A percentile compares a stretch with the other conserved stretches of the same genome.
phyloP scores from a whole-genome alignment of 2,888 invertebrate genomes.

The Nasonia oneida region DNA sequence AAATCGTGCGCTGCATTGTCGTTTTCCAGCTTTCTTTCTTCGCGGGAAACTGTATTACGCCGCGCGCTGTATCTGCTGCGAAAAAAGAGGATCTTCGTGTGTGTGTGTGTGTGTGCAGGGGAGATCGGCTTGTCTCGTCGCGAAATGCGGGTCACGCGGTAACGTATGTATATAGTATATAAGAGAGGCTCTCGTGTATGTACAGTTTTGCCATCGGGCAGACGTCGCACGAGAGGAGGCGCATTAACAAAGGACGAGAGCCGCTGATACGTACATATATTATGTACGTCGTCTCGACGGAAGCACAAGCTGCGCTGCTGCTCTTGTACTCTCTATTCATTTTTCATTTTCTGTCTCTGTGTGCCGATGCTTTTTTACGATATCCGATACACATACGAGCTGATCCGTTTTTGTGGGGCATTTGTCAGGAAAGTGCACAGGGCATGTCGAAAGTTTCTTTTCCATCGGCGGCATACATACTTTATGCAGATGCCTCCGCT shows the following conservation, averaged over 20 bases:
- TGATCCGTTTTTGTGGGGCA: not conserved
- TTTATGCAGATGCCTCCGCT: not conserved
- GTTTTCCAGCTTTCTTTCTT: slow-evolving; percentile 30
- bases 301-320: not conserved
- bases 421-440: not conserved
- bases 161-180: not conserved
- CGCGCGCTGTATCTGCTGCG: not conserved
- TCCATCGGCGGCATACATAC: not conserved
- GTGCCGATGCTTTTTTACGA: not conserved
- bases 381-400: not conserved
- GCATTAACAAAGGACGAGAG: slow-evolving; percentile 47
- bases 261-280: slow-evolving; percentile 26
- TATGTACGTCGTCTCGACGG: not conserved
- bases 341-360: not conserved
- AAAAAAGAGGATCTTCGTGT: not conserved
- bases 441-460: not conserved
- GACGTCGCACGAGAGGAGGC: not conserved
- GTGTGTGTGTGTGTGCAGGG: not conserved
- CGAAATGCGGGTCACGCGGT: slow-evolving; percentile 56
- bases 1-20: slow-evolving; percentile 22
- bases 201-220: slow-evolving; percentile 12
- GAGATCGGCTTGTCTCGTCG: not conserved
- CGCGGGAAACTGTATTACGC: slow-evolving; percentile 18
- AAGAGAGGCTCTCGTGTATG: not conserved
- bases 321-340: not conserved